Percentiles rank a stretch among this genome's conserved stretches.
Evolutionary conservation across 2,888 invertebrate genomes (phyloP).

Genomic region (Choreutis nemorana): DNA sequence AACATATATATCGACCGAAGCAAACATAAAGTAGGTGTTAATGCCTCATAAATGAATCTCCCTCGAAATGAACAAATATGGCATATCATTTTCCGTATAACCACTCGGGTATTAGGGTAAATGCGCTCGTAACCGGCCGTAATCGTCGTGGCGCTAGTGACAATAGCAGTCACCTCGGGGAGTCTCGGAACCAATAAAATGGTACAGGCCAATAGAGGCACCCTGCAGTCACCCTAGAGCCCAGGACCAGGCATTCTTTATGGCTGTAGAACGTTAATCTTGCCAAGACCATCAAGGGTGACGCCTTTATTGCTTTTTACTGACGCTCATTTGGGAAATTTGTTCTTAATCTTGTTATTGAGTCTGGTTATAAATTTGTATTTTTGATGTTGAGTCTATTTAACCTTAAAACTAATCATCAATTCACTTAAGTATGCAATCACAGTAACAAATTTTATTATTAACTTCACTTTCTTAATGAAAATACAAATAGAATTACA

Average conservation of each 20-base stretch:
- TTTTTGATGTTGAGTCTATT: too few species aligned
- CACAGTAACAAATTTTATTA: too few species aligned
- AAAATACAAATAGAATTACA: too few species aligned
- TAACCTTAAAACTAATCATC: too few species aligned
- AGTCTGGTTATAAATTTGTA: too few species aligned
- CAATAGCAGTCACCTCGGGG: conserved; percentile 29
- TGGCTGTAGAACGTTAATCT: conserved; percentile 44
- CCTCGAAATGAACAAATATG: too few species aligned
- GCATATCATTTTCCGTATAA: conserved; percentile 25
- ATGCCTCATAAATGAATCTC: too few species aligned
- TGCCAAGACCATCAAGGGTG: conserved; percentile 25
- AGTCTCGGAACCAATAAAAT: conserved; percentile 48
- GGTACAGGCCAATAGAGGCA: conserved; percentile 42
- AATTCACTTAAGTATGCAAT: too few species aligned
- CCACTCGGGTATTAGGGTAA: conserved; percentile 18
- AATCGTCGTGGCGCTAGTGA: conserved; percentile 16
- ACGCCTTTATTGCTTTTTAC: conserved; percentile 37
- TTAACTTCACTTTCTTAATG: too few species aligned
- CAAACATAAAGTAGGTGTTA: too few species aligned
- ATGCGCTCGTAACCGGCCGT: conserved; percentile 19
- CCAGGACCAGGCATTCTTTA: conserved; percentile 23
- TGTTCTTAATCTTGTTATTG: conserved; percentile 11
- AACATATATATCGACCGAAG: too few species aligned
- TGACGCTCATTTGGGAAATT: conserved; percentile 15
- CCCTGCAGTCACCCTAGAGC: conserved; percentile 25